Evolutionary conservation across 2,113 vertebrate genomes (phyloP).

Genomic region (Speoplatyrhinus poulsoni): DNA sequence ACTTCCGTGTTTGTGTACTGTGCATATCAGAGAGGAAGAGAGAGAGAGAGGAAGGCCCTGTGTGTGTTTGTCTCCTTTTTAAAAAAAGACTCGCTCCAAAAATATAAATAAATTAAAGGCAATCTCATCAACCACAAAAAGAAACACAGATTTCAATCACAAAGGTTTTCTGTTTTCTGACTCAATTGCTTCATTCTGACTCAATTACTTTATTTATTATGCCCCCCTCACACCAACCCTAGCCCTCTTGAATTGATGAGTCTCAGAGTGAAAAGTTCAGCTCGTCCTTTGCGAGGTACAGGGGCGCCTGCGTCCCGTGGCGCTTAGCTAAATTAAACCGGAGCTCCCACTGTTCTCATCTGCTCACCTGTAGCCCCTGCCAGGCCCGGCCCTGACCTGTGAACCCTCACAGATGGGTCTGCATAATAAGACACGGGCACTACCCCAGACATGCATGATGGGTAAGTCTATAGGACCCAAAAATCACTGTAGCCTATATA

Average conservation of each 20-base stretch:
- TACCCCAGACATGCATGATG: constrained; percentile 63
- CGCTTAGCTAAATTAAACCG: constrained; percentile 72
- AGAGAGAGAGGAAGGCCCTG: constrained; percentile 14
- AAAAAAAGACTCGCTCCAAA: constrained; percentile 28
- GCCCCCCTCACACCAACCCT: too few relatives aligned
- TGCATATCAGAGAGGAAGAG: constrained; percentile 25
- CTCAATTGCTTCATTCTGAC: background rate
- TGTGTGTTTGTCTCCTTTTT: constrained; percentile 34
- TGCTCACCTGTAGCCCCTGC: constrained; percentile 75
- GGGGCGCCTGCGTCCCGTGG: constrained; percentile 61
- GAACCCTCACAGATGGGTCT: constrained; percentile 82
- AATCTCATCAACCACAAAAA: constrained; percentile 10
- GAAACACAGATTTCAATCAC: constrained; percentile 28
- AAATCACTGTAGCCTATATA: constrained; percentile 17
- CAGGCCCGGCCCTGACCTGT: constrained; percentile 76
- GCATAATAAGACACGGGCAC: constrained; percentile 75
- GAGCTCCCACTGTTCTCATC: constrained; percentile 74
- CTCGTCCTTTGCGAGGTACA: constrained; percentile 61
- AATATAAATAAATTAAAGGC: background rate
- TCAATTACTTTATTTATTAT: constrained; percentile 38
- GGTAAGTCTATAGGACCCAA: constrained; percentile 38
- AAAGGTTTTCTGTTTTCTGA: constrained; percentile 12
- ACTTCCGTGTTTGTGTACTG: constrained; percentile 40
- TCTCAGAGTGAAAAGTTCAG: constrained; percentile 74
- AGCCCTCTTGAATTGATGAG: constrained; percentile 35